Conservation (phyloP, 1,140 invertebrate genomes). For the Drosophila watanabei region DNA sequence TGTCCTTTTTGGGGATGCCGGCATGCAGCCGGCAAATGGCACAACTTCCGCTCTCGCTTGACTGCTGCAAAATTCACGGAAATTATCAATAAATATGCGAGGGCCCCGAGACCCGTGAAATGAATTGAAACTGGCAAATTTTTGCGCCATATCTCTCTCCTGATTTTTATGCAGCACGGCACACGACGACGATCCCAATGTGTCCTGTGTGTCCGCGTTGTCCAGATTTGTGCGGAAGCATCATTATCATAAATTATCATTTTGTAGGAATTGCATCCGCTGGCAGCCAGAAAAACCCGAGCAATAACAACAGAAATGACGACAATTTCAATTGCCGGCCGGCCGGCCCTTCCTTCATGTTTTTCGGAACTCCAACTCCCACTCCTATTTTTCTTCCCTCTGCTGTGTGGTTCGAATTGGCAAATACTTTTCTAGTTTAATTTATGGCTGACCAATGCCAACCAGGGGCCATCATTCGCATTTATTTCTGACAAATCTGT, state of each 20-base stretch:
- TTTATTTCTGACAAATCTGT: slow-evolving; percentile 15
- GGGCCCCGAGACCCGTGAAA: slow-evolving; percentile 59
- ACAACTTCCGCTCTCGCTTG: slow-evolving; percentile 81
- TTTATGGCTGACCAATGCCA: slow-evolving; percentile 42
- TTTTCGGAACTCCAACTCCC: not conserved
- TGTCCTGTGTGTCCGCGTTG: slow-evolving; percentile 56
- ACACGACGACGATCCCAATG: slow-evolving; percentile 40
- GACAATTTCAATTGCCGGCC: slow-evolving; percentile 76
- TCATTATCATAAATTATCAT: slow-evolving; percentile 86
- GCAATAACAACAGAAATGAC: slow-evolving; percentile 61
- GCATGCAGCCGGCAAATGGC: slow-evolving; percentile 81
- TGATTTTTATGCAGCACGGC: slow-evolving; percentile 61
- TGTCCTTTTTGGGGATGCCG: slow-evolving; percentile 66
- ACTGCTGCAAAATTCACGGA: slow-evolving; percentile 75
- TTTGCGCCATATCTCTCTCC: slow-evolving; percentile 56
- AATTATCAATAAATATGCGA: slow-evolving; percentile 85
- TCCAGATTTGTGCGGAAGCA: slow-evolving; percentile 74
- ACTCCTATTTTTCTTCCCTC: not conserved
- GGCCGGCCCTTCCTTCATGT: slow-evolving; percentile 30
- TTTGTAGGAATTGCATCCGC: slow-evolving; percentile 85
- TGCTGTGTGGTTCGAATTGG: slow-evolving; percentile 19
- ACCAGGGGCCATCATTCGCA: not conserved
- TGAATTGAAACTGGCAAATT: slow-evolving; percentile 63
- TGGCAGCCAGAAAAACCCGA: slow-evolving; percentile 54
- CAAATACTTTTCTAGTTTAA: slow-evolving; percentile 58